A percentile compares a stretch with the other conserved stretches of the same genome.
These are phyloP conservation scores for Noctilio leporinus DNA, from an alignment of 2,113 vertebrate genomes.

Conservation along the genomic window DNA sequence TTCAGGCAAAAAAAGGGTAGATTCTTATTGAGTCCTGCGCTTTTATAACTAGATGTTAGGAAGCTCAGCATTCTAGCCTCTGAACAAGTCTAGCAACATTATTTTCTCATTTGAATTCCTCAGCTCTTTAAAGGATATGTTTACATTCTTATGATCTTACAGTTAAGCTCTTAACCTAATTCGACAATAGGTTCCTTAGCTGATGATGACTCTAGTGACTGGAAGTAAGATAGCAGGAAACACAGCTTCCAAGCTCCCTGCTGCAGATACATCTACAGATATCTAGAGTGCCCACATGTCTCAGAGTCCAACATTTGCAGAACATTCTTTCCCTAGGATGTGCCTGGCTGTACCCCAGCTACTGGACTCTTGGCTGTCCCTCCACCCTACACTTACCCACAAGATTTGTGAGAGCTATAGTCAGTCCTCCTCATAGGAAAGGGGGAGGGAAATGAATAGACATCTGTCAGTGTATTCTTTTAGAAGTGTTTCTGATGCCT, in stretches of 20 bases:
- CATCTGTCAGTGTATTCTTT: background rate
- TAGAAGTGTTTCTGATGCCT: background rate
- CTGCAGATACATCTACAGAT: background rate
- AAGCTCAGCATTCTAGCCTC: background rate
- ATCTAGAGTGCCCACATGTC: background rate
- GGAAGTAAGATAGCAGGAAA: background rate
- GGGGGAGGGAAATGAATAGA: background rate
- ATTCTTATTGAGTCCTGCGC: background rate
- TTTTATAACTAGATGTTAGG: background rate
- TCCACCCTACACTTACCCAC: background rate
- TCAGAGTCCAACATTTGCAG: background rate
- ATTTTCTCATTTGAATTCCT: conserved; percentile 1
- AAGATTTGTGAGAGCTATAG: background rate
- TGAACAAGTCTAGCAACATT: background rate
- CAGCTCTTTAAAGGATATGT: background rate
- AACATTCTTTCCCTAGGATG: background rate
- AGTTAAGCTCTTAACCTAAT: background rate
- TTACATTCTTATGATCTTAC: background rate
- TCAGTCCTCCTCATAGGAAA: background rate
- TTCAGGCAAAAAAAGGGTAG: background rate
- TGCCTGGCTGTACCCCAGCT: background rate
- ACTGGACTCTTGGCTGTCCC: background rate
- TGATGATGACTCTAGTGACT: background rate
- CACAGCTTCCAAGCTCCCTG: background rate
- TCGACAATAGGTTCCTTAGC: background rate